Base-by-base conservation (phyloP, 2,113 vertebrate genomes). In the Paraplagusia blochii region DNA sequence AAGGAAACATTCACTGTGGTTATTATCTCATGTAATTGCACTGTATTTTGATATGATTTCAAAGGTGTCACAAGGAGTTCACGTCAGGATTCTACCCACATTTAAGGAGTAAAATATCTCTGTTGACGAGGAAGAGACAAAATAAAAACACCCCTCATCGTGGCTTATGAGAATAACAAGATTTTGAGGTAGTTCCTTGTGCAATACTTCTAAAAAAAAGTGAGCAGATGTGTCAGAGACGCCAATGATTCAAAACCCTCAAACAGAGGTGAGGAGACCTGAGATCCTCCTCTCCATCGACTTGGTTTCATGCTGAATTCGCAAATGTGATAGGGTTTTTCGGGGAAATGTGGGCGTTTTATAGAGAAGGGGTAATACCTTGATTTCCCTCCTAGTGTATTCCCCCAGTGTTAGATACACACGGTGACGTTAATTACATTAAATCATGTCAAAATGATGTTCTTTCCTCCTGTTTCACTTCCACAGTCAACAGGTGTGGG, bases 281-380 rank as follows among this genome's bases (percentile, higher is more conserved):
- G 43, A 44, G 33, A 49, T 51, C 63, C 63, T 79, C 69, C 78
- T 76, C 80, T 69, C 45, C 53, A 47, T 53, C 42, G 40, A 63
- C 50, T 66, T 38, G 0, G 77, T 87, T 86, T 88, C 81, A 9
- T 8, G 66, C 81, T 82, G 77, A 84, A 81, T 85, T 72, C 74
- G 45, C 66, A 67, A 76, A 67, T 74, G 76, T 76, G 52, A 53
- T 59, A 58, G 22, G 6, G 22, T 67, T 81, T 56, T 84, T 85
- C 76, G 43, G 81, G 62, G 76, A 86, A 82, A 51, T 1, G 82
- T 87, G 47, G 85, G 87, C 12, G 84, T 71, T 45, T 53, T 80
- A 65, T 52, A 12, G 53, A 61, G 79, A 72, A 81, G 62, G 76
- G 83, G 76, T 69, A 59, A 80, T 83, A 80, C 82, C 69, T 79